Conservation (phyloP, 2,888 invertebrate genomes). For the Drosophila buzzatii region DNA sequence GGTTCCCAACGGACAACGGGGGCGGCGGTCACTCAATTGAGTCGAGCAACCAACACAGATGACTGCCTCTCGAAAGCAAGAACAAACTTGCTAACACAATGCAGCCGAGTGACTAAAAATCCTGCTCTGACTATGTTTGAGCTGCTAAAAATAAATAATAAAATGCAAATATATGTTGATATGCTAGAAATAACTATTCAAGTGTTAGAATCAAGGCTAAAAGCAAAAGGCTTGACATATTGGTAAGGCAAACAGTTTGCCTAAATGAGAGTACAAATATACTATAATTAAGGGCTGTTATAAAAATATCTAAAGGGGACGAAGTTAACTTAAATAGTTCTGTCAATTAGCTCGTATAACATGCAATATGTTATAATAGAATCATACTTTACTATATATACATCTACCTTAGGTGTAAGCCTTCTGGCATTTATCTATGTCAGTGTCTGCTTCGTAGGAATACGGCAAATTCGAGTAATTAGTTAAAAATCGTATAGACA, state of each 20-base stretch:
- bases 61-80: constrained; percentile 23
- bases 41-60: constrained; percentile 42
- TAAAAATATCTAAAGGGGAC: neutral
- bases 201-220: neutral
- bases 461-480: constrained; percentile 9
- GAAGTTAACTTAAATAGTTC: too few species aligned
- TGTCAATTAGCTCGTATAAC: constrained; percentile 17
- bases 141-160: neutral
- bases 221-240: neutral
- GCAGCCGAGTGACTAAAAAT: neutral
- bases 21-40: constrained; percentile 37
- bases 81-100: constrained; percentile 33
- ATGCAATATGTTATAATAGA: constrained; percentile 21
- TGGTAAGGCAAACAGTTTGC: neutral
- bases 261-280: neutral
- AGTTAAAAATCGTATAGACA: constrained; percentile 14
- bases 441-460: constrained; percentile 16
- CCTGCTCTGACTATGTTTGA: neutral
- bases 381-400: constrained; percentile 8
- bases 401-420: neutral
- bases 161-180: neutral
- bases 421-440: constrained; percentile 21
- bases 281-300: neutral
- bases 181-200: neutral
- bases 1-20: constrained; percentile 13